phyloP scores from a whole-genome alignment of 2,888 invertebrate genomes.

The Pyrrhia umbra region DNA sequence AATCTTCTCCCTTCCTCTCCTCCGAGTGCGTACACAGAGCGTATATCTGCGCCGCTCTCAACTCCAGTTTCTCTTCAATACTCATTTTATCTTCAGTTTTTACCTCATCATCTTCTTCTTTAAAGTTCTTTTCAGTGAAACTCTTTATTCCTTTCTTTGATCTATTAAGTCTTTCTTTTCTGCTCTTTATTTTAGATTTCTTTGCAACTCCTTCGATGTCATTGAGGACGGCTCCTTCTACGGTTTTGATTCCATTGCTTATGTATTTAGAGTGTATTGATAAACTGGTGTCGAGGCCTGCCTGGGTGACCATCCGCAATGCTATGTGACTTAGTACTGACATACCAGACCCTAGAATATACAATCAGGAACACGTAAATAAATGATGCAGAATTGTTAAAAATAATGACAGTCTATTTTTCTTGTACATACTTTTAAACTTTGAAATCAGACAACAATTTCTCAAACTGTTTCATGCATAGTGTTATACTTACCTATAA shows the following conservation, averaged over 20 bases:
- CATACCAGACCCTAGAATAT: constrained; percentile 93
- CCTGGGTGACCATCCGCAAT: constrained; percentile 94
- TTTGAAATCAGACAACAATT: background rate
- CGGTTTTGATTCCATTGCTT: constrained; percentile 74
- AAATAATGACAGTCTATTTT: background rate
- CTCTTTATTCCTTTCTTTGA: constrained; percentile 79
- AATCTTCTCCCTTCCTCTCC: constrained; percentile 91
- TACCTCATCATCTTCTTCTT: constrained; percentile 71
- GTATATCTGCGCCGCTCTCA: constrained; percentile 88
- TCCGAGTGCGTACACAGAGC: constrained; percentile 92
- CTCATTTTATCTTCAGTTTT: constrained; percentile 75
- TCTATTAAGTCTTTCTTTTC: constrained; percentile 83
- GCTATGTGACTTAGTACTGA: constrained; percentile 94
- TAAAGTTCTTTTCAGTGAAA: constrained; percentile 72
- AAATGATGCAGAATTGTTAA: background rate
- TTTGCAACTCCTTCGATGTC: constrained; percentile 83
- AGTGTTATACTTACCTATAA: constrained; percentile 90
- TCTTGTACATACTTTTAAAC: background rate
- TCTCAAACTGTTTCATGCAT: background rate
- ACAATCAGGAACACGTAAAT: background rate
- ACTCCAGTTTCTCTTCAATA: constrained; percentile 78
- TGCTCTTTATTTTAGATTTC: constrained; percentile 82
- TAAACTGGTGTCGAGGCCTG: constrained; percentile 86
- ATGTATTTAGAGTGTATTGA: constrained; percentile 85
- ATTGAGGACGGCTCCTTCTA: constrained; percentile 76